A percentile compares a stretch with the other conserved stretches of the same genome.
phyloP scores from a whole-genome alignment of 2,113 vertebrate species.

The Alaudala cheleensis region DNA sequence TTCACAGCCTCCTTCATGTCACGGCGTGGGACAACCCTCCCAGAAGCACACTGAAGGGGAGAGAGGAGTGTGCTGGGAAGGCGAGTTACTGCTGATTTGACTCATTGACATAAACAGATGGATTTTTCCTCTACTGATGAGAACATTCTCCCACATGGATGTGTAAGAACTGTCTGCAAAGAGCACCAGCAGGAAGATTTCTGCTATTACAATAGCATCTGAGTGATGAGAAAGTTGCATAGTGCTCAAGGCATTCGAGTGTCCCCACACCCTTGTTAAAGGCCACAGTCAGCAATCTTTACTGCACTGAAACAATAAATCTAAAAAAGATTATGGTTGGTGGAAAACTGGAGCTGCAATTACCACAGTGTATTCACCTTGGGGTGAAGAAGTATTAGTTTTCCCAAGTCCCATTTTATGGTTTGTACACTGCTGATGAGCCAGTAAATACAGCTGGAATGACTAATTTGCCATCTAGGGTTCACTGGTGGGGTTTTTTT shows the following conservation, averaged over 20 bases:
- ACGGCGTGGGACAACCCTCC: neutral
- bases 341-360: slow-evolving; percentile 3
- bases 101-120: neutral
- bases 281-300: neutral
- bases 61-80: neutral
- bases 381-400: neutral
- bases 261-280: slow-evolving; percentile 27
- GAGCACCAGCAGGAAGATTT: neutral
- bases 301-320: neutral
- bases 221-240: neutral
- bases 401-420: neutral
- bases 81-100: neutral
- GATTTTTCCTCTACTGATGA: neutral
- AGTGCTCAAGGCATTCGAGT: neutral
- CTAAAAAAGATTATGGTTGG: neutral
- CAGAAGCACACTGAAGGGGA: neutral
- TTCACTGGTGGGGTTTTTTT: neutral
- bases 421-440: neutral
- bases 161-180: neutral
- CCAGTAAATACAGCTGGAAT: neutral
- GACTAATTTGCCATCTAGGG: neutral
- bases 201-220: neutral
- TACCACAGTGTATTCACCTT: neutral
- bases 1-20: neutral
- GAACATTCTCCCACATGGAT: neutral